These are phyloP conservation scores for Corythornis vintsioides DNA, from an alignment of 2,113 vertebrate genomes.

Conservation along the genomic window DNA sequence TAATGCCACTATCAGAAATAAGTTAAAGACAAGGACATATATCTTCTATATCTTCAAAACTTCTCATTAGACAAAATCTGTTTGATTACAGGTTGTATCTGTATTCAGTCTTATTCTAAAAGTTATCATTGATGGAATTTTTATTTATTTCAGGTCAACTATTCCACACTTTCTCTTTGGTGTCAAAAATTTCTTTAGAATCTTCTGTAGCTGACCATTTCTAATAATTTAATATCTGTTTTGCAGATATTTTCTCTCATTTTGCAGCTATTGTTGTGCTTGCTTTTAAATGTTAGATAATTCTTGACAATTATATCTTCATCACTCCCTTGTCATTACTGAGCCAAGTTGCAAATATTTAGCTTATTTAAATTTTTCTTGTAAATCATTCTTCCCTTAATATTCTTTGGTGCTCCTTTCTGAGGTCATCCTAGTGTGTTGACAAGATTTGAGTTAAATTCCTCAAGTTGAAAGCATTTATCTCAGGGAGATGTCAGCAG, in stretches of 20 bases:
- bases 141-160: background rate
- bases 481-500: background rate
- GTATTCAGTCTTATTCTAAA: background rate
- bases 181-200: background rate
- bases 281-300: background rate
- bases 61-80: fast-evolving
- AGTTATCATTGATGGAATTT: background rate
- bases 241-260: background rate
- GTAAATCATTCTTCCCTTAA: background rate
- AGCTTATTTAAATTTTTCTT: background rate
- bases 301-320: background rate
- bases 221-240: background rate
- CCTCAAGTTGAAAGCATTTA: background rate
- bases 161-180: background rate
- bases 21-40: background rate
- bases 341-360: background rate
- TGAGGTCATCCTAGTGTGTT: background rate
- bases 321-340: background rate
- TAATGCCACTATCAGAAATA: background rate
- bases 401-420: background rate
- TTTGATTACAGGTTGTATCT: background rate
- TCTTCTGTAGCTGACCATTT: background rate
- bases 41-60: background rate
- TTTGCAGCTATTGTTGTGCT: background rate
- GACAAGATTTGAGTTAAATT: background rate